Evolutionary conservation across 2,888 invertebrate species (phyloP), one percentile per base, ranked within the genome.

Genomic region (Cepaea hortensis): DNA sequence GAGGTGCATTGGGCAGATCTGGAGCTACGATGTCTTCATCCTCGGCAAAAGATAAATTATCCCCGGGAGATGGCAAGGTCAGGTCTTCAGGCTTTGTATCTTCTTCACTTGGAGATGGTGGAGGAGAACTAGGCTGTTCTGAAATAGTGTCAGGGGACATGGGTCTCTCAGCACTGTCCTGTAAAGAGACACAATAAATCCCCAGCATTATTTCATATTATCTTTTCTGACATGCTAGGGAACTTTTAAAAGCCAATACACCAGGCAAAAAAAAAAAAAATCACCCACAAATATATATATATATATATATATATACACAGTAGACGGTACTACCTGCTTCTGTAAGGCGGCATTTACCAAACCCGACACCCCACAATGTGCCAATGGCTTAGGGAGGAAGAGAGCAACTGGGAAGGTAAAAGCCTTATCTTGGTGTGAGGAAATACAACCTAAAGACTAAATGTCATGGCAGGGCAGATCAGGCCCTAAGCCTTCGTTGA

Each of bases 1-100:
- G 87, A 20, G 89, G 89, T 55, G 88, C 88, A 75, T 88, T 86
- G 20, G 89, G 89, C 13, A 89, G 77, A 55, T 88, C 88, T 15
- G 89, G 89, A 50, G 91, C 91, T 20, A 90, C 20, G 87, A 77
- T 89, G 55, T 89, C 88, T 3, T 87, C 87, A n/a, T 87, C 88
- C 50, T 87, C 86, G 62, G 77, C 62, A 50, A 84, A 61, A 13
- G 87, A 88, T 61, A 79, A 35, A 7, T 68, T 76, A n/a, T 84
- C 61, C n/a, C 35, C 72, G 15, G 81, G 79, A 35, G 86, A 81
- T 55, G 86, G 86, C 50, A 86, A 76, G 20, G 82, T 77, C 35
- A 48, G 62, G 20, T 87, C 84, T 50, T 46, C 13, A 35, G 55
- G 62, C 15, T n/a, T 75, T 61, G 35, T 23, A n/a, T 50, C 81